Percentiles rank a stretch among this genome's conserved stretches.
These are phyloP conservation scores for Phyllotreta cruciferae DNA, from an alignment of 2,888 invertebrate genomes.

Conservation along the genomic window DNA sequence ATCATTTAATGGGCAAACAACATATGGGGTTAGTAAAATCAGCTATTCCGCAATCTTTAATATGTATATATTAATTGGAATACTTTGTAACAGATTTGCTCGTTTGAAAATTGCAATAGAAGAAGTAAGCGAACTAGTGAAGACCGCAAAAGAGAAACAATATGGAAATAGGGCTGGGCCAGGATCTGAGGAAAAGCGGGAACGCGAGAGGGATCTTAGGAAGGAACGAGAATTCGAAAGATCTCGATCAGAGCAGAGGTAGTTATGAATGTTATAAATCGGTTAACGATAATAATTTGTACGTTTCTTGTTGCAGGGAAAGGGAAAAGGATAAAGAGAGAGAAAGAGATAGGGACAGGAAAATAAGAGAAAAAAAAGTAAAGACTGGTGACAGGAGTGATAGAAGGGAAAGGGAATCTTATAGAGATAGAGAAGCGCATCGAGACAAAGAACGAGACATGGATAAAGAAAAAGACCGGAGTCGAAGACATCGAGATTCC, in stretches of 20 bases:
- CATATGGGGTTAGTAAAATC: slow-evolving; percentile 80
- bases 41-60: neutral
- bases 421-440: slow-evolving; percentile 38
- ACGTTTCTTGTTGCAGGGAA: neutral
- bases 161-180: slow-evolving; percentile 48
- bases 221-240: slow-evolving; percentile 39
- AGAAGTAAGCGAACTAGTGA: slow-evolving; percentile 66
- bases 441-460: slow-evolving; percentile 50
- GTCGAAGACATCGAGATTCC: slow-evolving; percentile 52
- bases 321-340: slow-evolving; percentile 23
- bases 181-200: slow-evolving; percentile 45
- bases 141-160: slow-evolving; percentile 65
- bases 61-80: neutral
- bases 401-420: slow-evolving; percentile 40
- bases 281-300: slow-evolving; percentile 30
- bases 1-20: slow-evolving; percentile 98
- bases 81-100: slow-evolving; percentile 52
- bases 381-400: slow-evolving; percentile 48
- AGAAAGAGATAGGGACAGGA: slow-evolving; percentile 45
- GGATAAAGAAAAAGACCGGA: slow-evolving; percentile 39
- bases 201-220: slow-evolving; percentile 43
- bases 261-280: neutral
- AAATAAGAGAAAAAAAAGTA: slow-evolving; percentile 46
- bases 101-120: slow-evolving; percentile 74
- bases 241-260: slow-evolving; percentile 26